A percentile compares a stretch with the other conserved stretches of the same genome.
Conservation (phyloP, 2,797 vertebrate species). For the Smutsia temminckii region DNA sequence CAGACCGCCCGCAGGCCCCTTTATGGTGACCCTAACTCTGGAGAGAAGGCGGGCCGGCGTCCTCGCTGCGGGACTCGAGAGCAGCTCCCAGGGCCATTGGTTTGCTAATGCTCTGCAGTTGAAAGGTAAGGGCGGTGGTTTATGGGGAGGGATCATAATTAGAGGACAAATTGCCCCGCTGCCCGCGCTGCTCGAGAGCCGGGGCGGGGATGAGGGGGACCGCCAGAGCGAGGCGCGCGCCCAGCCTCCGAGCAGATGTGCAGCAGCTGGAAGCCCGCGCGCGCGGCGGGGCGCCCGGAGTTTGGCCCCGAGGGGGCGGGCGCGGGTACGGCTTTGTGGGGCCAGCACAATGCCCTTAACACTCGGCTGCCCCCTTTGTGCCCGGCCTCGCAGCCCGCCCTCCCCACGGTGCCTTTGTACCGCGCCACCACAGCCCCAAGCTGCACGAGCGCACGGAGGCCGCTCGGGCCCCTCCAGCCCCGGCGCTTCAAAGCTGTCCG, state of each 20-base stretch:
- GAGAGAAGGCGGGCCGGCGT: neutral
- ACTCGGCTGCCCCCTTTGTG: constrained; percentile 89
- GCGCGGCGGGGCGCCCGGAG: constrained; percentile 68
- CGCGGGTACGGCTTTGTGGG: constrained; percentile 58
- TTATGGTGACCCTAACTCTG: constrained; percentile 22
- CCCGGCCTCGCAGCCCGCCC: constrained; percentile 86
- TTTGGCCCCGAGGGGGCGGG: constrained; percentile 67
- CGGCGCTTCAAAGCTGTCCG: constrained; percentile 48
- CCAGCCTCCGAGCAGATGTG: constrained; percentile 56
- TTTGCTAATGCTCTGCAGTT: constrained; percentile 61
- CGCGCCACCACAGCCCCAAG: constrained; percentile 81
- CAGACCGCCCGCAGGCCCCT: neutral
- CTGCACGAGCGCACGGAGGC: constrained; percentile 85
- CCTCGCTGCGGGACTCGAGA: neutral
- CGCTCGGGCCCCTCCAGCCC: constrained; percentile 6
- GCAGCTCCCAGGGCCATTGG: constrained; percentile 58
- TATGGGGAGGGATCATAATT: constrained; percentile 51
- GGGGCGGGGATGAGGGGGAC: neutral
- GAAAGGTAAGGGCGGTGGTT: constrained; percentile 61
- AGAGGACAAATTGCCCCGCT: constrained; percentile 71
- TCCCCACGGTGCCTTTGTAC: constrained; percentile 87
- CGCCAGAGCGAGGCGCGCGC: constrained; percentile 41
- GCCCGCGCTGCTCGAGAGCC: neutral
- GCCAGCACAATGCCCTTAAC: constrained; percentile 82
- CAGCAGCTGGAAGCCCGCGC: constrained; percentile 72